These are phyloP conservation scores for Peromyscus leucopus DNA, from an alignment of 2,113 vertebrate genomes.

Conservation along the genomic window DNA sequence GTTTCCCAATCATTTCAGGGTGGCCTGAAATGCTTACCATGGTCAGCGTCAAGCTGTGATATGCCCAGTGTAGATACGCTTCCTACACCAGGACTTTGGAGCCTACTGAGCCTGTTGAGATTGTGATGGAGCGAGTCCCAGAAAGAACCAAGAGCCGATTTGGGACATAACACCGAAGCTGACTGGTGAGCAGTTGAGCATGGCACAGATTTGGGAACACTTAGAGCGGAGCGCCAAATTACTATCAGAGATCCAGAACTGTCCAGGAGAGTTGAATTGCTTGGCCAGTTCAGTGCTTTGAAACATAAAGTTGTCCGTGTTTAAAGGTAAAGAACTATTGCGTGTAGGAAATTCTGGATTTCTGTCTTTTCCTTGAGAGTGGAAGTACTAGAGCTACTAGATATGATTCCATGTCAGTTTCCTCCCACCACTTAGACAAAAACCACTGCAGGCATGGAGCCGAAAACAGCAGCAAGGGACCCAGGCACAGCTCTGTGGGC, in stretches of 20 bases:
- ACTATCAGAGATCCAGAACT: not conserved
- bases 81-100: not conserved
- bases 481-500: not conserved
- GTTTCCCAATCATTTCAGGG: not conserved
- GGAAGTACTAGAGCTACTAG: not conserved
- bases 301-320: not conserved
- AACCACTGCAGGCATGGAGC: not conserved
- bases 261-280: not conserved
- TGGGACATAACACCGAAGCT: not conserved
- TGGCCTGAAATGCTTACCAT: not conserved
- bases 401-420: not conserved
- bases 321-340: not conserved
- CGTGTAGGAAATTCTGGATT: not conserved
- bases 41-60: not conserved
- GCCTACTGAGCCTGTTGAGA: not conserved
- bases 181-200: not conserved
- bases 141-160: not conserved
- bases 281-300: not conserved
- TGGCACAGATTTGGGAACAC: not conserved
- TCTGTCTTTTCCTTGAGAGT: not conserved
- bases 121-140: not conserved
- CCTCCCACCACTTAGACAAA: not conserved
- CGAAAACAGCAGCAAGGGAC: not conserved
- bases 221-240: not conserved
- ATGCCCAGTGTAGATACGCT: not conserved